Percentiles rank a stretch among this genome's conserved stretches.
Evolutionary conservation across 2,113 vertebrate genomes (phyloP).

Genomic region (Tonatia bakeri): DNA sequence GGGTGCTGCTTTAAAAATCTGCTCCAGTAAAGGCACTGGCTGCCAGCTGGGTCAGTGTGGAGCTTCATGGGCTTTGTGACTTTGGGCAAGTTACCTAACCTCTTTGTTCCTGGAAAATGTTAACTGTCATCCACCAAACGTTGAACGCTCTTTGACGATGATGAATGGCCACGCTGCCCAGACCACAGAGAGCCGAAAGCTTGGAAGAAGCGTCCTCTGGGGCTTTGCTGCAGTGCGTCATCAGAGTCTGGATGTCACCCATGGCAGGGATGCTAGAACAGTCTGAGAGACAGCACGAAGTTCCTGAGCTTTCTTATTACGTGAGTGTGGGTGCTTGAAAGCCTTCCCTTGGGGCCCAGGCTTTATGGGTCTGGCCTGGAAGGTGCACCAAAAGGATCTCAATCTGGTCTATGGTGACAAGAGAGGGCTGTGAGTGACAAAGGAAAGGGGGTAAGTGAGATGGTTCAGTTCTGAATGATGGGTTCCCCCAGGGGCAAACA

Average conservation of each 20-base stretch:
- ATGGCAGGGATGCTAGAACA: accelerated
- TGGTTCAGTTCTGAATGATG: background rate
- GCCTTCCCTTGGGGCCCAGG: background rate
- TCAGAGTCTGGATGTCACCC: background rate
- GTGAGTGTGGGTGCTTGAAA: background rate
- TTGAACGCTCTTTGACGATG: background rate
- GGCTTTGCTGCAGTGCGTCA: background rate
- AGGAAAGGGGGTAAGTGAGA: background rate
- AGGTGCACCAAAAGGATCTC: background rate
- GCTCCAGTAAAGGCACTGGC: background rate
- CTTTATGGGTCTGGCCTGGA: background rate
- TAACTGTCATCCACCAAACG: background rate
- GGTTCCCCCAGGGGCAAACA: background rate
- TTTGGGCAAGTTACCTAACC: background rate
- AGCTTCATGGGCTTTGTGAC: background rate
- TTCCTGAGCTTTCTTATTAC: background rate
- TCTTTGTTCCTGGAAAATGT: background rate
- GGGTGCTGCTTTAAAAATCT: background rate
- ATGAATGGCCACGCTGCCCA: background rate
- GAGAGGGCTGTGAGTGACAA: background rate
- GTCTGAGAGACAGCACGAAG: background rate
- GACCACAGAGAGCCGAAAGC: background rate
- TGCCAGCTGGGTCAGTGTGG: background rate
- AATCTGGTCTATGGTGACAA: background rate
- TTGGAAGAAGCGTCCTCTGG: background rate